Base-by-base conservation (phyloP, 2,113 vertebrate species). In the Hiodon tergisus region DNA sequence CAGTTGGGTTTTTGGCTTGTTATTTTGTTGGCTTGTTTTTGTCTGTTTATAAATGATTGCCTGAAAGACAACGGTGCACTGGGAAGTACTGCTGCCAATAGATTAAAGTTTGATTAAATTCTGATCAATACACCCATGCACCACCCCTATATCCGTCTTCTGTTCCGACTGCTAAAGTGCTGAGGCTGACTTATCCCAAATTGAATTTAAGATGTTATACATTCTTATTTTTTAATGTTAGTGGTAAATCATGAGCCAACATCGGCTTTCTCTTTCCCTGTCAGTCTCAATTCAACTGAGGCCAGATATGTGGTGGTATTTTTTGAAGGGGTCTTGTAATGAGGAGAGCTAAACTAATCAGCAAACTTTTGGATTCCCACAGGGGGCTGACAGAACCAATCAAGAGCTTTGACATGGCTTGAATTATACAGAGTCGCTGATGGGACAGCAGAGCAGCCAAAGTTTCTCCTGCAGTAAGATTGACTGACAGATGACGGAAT, bases 181-280 rank as follows among this genome's bases (percentile, higher is more conserved):
- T 84, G 85, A 87, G 83, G 70, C 77, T 17, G 31, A 70, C 78
- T 4, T 81, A 72, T 72, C 74, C 72, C 75, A 78, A 85, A 88
- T 86, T 87, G 79, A 85, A 85, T 85, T 84, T 82, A 77, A 78
- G 82, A 79, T 79, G 73, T 86, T 80, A 86, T 83, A 81, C 81
- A 82, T 87, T 85, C 83, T 76, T 72, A 52, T 83, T 87, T 84
- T 87, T 84, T 85, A 82, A 84, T 87, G 78, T 74, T 75, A 84
- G 76, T 70, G 78, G 80, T 86, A 84, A 87, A 88, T 89, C 83
- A 79, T 80, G 74, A 74, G 60, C 46, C 53, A 84, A 81, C 80
- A 84, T 82, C 74, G 31, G 55, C 31, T 80, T 54, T 63, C 73
- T 16, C 17, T 55, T 63, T 17, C 11, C 1, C 47, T 16, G n/a